Percentiles rank a stretch among this genome's conserved stretches.
Evolutionary conservation across 1,140 invertebrate species (phyloP).

Genomic region (Stegodyphus dumicola): DNA sequence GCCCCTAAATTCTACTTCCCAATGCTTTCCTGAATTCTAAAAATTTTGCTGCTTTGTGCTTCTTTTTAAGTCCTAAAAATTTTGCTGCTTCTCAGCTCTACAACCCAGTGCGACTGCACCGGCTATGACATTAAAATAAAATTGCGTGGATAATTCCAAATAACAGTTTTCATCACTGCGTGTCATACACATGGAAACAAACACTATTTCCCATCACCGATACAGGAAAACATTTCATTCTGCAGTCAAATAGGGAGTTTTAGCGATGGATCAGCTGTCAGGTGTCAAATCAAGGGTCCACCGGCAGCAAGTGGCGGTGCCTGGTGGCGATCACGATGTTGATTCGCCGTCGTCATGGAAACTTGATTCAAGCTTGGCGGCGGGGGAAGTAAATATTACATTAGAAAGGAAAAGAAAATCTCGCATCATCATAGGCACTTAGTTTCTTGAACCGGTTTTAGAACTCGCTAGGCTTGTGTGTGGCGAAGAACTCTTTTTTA

Average conservation of each 20-base stretch:
- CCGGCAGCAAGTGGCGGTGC: slow-evolving; percentile 5
- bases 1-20: too few species aligned
- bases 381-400: slow-evolving; percentile 44
- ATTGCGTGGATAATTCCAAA: too few species aligned
- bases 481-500: background rate
- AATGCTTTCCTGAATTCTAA: too few species aligned
- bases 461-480: slow-evolving; percentile 2
- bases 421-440: background rate
- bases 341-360: slow-evolving; percentile 16
- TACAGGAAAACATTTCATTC: slow-evolving; percentile 23
- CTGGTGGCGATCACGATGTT: slow-evolving; percentile 14
- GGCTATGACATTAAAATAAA: too few species aligned
- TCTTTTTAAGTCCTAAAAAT: too few species aligned
- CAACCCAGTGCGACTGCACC: too few species aligned
- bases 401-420: background rate
- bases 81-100: too few species aligned
- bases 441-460: slow-evolving; percentile 51
- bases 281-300: background rate
- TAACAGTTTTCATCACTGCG: too few species aligned
- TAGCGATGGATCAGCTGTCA: slow-evolving; percentile 48
- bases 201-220: background rate
- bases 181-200: too few species aligned
- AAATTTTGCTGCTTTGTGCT: too few species aligned
- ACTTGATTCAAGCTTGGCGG: slow-evolving; percentile 37
- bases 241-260: background rate